These are phyloP conservation scores for Monarcha castaneiventris DNA, from an alignment of 2,113 vertebrate species.

Conservation along the genomic window DNA sequence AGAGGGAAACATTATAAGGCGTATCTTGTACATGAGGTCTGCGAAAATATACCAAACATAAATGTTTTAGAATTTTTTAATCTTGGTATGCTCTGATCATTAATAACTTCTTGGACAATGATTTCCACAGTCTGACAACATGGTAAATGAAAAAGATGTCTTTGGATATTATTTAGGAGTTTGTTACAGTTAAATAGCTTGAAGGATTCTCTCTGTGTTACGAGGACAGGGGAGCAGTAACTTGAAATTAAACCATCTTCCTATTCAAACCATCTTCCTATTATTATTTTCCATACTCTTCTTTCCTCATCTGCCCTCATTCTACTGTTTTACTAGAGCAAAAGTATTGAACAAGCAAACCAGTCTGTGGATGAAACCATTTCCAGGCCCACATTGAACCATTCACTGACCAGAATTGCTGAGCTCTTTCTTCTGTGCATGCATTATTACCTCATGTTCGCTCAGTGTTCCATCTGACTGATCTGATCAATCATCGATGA, in stretches of 20 bases:
- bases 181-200: background rate
- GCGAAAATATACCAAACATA: background rate
- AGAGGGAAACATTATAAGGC: background rate
- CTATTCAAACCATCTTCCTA: background rate
- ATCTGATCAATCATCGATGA: background rate
- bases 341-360: background rate
- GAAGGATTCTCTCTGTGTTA: background rate
- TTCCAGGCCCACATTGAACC: fast-evolving
- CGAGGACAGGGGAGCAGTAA: background rate
- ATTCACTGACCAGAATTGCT: background rate
- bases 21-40: background rate
- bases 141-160: background rate
- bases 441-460: background rate
- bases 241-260: background rate
- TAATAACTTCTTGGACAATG: background rate
- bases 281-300: background rate
- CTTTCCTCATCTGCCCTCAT: background rate
- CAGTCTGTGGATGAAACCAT: background rate
- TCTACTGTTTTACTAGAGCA: background rate
- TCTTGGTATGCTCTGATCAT: background rate
- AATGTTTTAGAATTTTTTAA: background rate
- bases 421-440: background rate
- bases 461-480: background rate
- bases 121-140: background rate
- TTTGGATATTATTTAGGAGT: background rate